Evolutionary conservation across 2,888 invertebrate species (phyloP), one percentile per base, ranked within the genome.

Genomic region (Eupithecia abbreviata): DNA sequence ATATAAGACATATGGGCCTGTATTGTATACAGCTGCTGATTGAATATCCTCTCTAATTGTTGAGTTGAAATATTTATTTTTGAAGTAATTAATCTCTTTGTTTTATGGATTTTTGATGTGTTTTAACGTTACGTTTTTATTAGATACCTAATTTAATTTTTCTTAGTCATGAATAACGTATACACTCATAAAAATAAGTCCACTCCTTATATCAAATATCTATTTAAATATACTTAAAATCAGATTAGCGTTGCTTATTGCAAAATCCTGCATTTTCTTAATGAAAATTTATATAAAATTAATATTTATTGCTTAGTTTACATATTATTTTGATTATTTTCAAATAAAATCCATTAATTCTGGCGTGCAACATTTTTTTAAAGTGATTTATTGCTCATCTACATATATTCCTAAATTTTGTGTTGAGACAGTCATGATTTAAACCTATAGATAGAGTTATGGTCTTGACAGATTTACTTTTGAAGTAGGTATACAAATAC

Each of bases 11-110:
- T 88, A 90, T 90, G 89, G 85, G 86, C 85, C 90, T 30, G 30
- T 30, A 90, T 91, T 91, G 90, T 91, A 86, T 91, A 90, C 92
- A 92, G 91, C 93, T 93, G 94, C 93, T 84, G 91, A 84, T 69
- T 86, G 88, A 86, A 85, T 85, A 75, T 86, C 84, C 86, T 78
- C 58, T 86, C 42, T 43, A 79, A 92, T 90, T 84, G 80, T 85
- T 83, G 84, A 84, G 82, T 80, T 67, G 43, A 72, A 73, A 73
- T 77, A 77, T 73, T 75, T 75, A 73, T 72, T 71, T 77, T 74
- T n/a, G 30, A 71, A 73, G n/a, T 70, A 70, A 70, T 76, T 70
- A 65, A 76, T 55, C 15, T 51, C 49, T 62, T 47, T 72, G 30
- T 69, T 66, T 66, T 18, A 66, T 42, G 7, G 13, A 18, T 66